Evolutionary conservation across 35 echinoderm and acorn worm genomes (phyloP).

Genomic region (Ptychodera flava): DNA sequence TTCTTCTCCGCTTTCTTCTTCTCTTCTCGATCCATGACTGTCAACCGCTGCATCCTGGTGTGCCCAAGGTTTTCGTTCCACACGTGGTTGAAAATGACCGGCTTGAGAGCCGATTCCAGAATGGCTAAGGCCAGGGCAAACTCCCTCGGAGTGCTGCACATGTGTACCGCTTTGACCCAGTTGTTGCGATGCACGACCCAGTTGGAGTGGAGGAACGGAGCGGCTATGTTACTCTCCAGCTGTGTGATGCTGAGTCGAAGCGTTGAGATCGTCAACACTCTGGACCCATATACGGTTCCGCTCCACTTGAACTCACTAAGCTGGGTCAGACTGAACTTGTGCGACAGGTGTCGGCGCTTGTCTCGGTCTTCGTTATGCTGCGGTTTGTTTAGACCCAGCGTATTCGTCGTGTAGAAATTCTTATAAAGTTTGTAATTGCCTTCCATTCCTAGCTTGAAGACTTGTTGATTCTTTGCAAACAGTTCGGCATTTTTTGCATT

Average conservation of each 20-base stretch:
- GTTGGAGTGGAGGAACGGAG: slow-evolving; percentile 84
- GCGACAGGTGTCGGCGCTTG: slow-evolving; percentile 63
- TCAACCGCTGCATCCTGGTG: slow-evolving; percentile 57
- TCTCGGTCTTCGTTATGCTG: slow-evolving; percentile 94
- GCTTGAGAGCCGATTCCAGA: slow-evolving; percentile 91
- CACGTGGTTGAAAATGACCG: slow-evolving; percentile 65
- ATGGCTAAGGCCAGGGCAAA: slow-evolving; percentile 88
- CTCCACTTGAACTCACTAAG: slow-evolving; percentile 73
- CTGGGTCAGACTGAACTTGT: slow-evolving; percentile 73
- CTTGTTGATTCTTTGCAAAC: slow-evolving; percentile 6
- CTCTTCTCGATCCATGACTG: slow-evolving; percentile 82
- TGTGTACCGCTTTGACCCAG: slow-evolving; percentile 97
- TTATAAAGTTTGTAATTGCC: slow-evolving; percentile 92
- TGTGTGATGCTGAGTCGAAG: slow-evolving; percentile 74
- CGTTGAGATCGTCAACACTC: slow-evolving; percentile 70
- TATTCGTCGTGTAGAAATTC: slow-evolving; percentile 71
- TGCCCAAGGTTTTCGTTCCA: slow-evolving; percentile 81
- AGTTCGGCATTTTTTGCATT: not conserved
- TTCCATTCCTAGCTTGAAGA: slow-evolving; percentile 92
- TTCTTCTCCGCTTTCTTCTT: slow-evolving; percentile 80
- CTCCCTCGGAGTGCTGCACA: slow-evolving; percentile 87
- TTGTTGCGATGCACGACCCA: slow-evolving; percentile 88
- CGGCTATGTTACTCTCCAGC: slow-evolving; percentile 72
- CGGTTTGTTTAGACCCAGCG: slow-evolving; percentile 86
- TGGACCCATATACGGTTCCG: slow-evolving; percentile 76